Evolutionary conservation across 2,797 vertebrate species (phyloP), one percentile per base, ranked within the genome.

Genomic region (Gymnopithys bicolor): DNA sequence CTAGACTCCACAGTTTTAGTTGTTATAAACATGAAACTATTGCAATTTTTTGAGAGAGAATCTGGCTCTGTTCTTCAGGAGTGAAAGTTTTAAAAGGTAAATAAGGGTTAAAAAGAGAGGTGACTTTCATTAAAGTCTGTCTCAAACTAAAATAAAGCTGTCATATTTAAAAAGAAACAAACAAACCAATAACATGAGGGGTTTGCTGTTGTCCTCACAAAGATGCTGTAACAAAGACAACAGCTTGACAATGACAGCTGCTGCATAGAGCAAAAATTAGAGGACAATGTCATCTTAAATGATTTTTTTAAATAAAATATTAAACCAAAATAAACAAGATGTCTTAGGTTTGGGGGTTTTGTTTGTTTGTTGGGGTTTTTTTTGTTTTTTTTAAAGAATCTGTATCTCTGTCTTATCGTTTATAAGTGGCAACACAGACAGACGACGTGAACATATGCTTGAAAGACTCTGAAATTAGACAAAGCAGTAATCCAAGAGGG

Each of bases 241-340:
- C 93, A 97, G 83, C 92, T 95, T 95, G 94, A 83, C 85, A 79
- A 90, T 82, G 89, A 67, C 91, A 97, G 81, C 77, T 96, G 95
- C 82, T 89, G 52, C 79, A 60, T 4, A 67, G 63, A 84, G 48
- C 18, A 90, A 89, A 91, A 95, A 91, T 74, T 94, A 92, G 68
- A 96, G 49, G 86, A 95, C 93, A 90, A 76, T 94, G 83, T 94
- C 76, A 92, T 95, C 96, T 95, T 89, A 92, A 96, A 97, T 96
- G 66, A 95, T 96, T 94, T 96, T 97, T 91, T 87, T 1, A 62
- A 97, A 91, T 70, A 32, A 95, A 92, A 67, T 58, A 92, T 94
- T 89, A 96, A 96, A 84, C 79, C 60, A 94, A 96, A 97, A 90
- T 92, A 94, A 92, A 91, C 0, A 0, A 79, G 56, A 48, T 77